A percentile compares a stretch with the other conserved stretches of the same genome.
Conservation (phyloP, 2,113 vertebrate species). For the Chaetodon auriga region DNA sequence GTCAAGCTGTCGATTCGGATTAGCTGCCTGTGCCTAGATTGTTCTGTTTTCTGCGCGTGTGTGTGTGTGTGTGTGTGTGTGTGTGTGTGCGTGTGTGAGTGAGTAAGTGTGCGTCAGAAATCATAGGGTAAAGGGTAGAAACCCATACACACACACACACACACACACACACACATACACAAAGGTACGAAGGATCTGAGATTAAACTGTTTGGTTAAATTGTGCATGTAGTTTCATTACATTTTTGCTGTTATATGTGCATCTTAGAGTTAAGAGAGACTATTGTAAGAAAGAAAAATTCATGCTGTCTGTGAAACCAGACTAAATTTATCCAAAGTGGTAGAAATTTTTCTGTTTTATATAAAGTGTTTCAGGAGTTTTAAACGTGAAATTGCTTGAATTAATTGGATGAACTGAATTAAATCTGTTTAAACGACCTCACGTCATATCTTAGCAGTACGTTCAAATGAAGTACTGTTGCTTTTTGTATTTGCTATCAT, state of each 20-base stretch:
- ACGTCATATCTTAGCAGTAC: no score
- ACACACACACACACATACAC: background rate
- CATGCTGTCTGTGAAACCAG: no score
- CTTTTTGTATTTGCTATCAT: no score
- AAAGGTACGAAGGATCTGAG: background rate
- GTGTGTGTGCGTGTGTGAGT: background rate
- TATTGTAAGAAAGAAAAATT: no score
- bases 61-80: no score
- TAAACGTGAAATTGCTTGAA: no score
- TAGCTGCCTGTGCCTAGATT: background rate
- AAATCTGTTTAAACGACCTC: no score
- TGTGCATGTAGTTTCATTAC: background rate
- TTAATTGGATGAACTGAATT: no score
- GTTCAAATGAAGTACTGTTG: no score
- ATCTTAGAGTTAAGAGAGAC: background rate
- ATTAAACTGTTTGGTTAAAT: background rate
- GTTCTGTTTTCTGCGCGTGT: background rate
- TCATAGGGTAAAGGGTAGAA: background rate
- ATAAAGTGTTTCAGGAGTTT: no score
- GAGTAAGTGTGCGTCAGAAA: background rate
- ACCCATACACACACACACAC: background rate
- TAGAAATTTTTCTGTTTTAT: no score
- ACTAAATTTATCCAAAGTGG: no score
- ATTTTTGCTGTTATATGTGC: background rate
- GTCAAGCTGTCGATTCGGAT: constrained; percentile 2